These are phyloP conservation scores for Drosophila asahinai DNA, from an alignment of 1,140 invertebrate species.

Conservation along the genomic window DNA sequence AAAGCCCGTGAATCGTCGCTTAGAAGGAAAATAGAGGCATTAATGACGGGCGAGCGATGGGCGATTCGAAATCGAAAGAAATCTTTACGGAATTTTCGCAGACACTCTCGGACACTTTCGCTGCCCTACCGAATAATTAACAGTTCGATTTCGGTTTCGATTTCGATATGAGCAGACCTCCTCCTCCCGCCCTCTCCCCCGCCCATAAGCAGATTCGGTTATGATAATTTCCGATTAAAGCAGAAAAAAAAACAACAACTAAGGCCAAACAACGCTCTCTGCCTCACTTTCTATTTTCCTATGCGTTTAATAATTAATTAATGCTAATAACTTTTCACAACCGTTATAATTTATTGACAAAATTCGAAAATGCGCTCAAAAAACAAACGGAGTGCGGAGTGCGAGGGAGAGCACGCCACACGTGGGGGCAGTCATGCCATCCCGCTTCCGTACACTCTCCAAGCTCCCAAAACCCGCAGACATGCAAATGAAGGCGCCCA, in stretches of 20 bases:
- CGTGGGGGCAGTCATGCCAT: slow-evolving; percentile 3
- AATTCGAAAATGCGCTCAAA: slow-evolving; percentile 67
- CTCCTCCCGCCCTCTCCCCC: not conserved
- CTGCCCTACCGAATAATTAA: slow-evolving; percentile 70
- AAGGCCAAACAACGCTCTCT: slow-evolving; percentile 2
- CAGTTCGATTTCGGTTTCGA: slow-evolving; percentile 52
- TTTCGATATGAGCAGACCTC: slow-evolving; percentile 18
- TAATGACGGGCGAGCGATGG: not conserved
- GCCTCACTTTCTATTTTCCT: slow-evolving; percentile 81
- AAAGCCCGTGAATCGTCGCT: not conserved
- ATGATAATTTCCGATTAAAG: slow-evolving; percentile 63
- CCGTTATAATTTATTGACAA: slow-evolving; percentile 82
- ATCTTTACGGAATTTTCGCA: slow-evolving; percentile 42
- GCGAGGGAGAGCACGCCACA: slow-evolving; percentile 16
- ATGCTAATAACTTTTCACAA: slow-evolving; percentile 84
- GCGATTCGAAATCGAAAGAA: slow-evolving; percentile 31
- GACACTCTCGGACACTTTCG: slow-evolving; percentile 61
- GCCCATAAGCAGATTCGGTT: slow-evolving; percentile 32
- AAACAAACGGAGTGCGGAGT: slow-evolving; percentile 25
- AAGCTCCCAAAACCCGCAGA: not conserved
- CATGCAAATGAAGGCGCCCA: slow-evolving; percentile 5
- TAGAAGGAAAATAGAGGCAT: not conserved
- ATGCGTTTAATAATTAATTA: slow-evolving; percentile 81
- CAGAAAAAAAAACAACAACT: slow-evolving; percentile 6
- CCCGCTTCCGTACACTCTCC: not conserved